These are phyloP conservation scores for Chaenocephalus aceratus DNA, from an alignment of 2,113 vertebrate genomes.

Conservation along the genomic window DNA sequence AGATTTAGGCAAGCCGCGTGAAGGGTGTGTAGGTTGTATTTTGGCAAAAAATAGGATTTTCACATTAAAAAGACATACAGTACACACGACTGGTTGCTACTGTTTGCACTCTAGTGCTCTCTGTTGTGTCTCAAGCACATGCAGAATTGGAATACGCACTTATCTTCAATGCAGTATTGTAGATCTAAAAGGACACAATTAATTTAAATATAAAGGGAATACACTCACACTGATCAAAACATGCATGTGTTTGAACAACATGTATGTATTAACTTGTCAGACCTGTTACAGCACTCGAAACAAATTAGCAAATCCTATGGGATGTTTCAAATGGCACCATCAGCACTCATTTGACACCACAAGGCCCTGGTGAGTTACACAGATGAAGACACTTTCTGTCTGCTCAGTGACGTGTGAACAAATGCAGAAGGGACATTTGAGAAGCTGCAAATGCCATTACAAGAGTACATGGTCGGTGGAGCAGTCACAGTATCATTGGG, in stretches of 20 bases:
- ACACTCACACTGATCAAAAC: background rate
- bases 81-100: conserved; percentile 8
- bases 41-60: conserved; percentile 48
- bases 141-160: background rate
- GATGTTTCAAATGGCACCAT: conserved; percentile 43
- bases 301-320: conserved; percentile 22
- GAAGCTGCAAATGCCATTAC: conserved; percentile 66
- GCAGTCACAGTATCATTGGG: conserved; percentile 27
- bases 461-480: conserved; percentile 47
- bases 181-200: background rate
- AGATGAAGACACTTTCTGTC: conserved; percentile 36
- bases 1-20: conserved; percentile 14
- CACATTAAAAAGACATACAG: conserved; percentile 33
- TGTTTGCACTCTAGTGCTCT: background rate
- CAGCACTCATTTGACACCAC: conserved; percentile 49
- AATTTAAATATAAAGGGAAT: background rate
- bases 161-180: background rate
- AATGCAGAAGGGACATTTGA: conserved; percentile 64
- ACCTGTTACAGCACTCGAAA: conserved; percentile 9
- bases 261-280: conserved; percentile 37
- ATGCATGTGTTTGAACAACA: conserved; percentile 7
- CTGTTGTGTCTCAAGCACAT: conserved; percentile 1
- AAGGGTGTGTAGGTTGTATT: conserved; percentile 24
- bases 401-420: conserved; percentile 42
- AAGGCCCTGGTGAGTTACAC: conserved; percentile 43